Conservation (phyloP, 2,113 vertebrate species). For the Hippolais icterina region DNA sequence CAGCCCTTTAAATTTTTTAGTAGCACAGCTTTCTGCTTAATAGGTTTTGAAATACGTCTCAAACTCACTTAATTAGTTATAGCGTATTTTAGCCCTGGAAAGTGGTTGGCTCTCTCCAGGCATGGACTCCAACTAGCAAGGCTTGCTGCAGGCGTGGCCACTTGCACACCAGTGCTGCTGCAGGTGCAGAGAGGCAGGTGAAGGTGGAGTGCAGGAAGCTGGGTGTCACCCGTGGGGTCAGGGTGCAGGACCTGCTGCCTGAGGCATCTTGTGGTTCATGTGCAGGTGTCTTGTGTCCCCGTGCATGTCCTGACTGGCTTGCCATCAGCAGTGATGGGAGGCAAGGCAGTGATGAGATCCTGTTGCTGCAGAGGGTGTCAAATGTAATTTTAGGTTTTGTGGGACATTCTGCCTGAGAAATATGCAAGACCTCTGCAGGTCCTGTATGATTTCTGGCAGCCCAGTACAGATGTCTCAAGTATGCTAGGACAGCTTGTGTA, state of each 20-base stretch:
- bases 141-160: not conserved
- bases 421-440: not conserved
- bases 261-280: not conserved
- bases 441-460: not conserved
- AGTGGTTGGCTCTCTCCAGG: not conserved
- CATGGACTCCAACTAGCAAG: not conserved
- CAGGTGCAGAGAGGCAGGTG: rapidly evolving
- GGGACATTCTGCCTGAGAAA: not conserved
- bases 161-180: not conserved
- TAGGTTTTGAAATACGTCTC: conserved; percentile 46
- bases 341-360: not conserved
- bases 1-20: conserved; percentile 38
- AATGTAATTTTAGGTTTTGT: not conserved
- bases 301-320: not conserved
- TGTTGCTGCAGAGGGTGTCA: rapidly evolving
- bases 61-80: conserved; percentile 13
- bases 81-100: conserved; percentile 5
- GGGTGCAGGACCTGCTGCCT: not conserved
- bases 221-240: not conserved
- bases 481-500: not conserved
- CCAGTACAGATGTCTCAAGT: not conserved
- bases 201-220: not conserved
- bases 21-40: conserved; percentile 27
- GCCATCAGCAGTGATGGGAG: not conserved
- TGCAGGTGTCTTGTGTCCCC: not conserved